phyloP scores from a whole-genome alignment of 2,797 vertebrate species.

The Muraenolepis orangiensis region DNA sequence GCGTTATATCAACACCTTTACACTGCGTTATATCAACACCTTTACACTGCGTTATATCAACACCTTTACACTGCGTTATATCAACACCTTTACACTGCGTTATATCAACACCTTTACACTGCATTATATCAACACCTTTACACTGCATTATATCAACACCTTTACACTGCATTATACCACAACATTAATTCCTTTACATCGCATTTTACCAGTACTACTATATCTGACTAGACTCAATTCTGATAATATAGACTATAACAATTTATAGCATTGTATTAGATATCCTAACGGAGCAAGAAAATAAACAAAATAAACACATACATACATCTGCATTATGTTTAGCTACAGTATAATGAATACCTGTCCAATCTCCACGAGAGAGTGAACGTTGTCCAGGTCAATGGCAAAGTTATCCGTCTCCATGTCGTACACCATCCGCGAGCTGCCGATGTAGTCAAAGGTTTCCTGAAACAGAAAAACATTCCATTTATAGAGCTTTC shows the following conservation, averaged over 20 bases:
- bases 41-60: too few species aligned
- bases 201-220: too few species aligned
- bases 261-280: not conserved
- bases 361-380: slow-evolving; percentile 89
- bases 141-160: too few species aligned
- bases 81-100: too few species aligned
- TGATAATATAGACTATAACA: not conserved
- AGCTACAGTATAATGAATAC: slow-evolving; percentile 54
- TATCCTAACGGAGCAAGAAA: not conserved
- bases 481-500: not conserved
- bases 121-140: too few species aligned
- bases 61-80: too few species aligned
- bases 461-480: slow-evolving; percentile 75
- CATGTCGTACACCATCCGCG: slow-evolving; percentile 94
- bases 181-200: too few species aligned
- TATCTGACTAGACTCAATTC: not conserved
- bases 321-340: not conserved
- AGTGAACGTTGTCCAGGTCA: slow-evolving; percentile 83
- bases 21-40: too few species aligned
- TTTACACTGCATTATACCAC: too few species aligned
- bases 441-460: slow-evolving; percentile 98
- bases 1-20: too few species aligned
- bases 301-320: not conserved
- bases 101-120: too few species aligned
- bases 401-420: slow-evolving; percentile 80